phyloP scores from a whole-genome alignment of 2,113 vertebrate species.

The Myiozetetes cayanensis region DNA sequence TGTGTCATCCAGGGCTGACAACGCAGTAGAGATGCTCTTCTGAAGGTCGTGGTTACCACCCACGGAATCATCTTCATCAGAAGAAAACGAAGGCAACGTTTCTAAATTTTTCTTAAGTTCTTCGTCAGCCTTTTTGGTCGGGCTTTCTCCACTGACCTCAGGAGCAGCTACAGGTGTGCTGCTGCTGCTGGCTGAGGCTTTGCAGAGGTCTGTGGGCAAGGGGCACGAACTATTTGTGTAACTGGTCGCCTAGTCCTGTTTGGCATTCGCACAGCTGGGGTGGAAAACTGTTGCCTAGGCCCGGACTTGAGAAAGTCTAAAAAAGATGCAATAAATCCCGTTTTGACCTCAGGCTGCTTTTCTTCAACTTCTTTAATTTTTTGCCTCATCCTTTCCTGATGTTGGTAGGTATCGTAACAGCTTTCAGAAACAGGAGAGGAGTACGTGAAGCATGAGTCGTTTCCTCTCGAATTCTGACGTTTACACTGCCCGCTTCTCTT shows the following conservation, averaged over 20 bases:
- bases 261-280: slow-evolving; percentile 85
- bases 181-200: slow-evolving; percentile 71
- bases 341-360: slow-evolving; percentile 97
- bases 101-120: slow-evolving; percentile 91
- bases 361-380: slow-evolving; percentile 98
- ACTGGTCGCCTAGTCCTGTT: slow-evolving; percentile 86
- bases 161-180: slow-evolving; percentile 57
- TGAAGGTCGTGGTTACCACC: slow-evolving; percentile 88
- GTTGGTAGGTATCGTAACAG: slow-evolving; percentile 87
- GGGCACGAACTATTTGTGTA: slow-evolving; percentile 74
- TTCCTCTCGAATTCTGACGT: slow-evolving; percentile 84
- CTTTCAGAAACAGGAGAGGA: slow-evolving; percentile 76
- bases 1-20: slow-evolving; percentile 85
- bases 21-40: slow-evolving; percentile 87
- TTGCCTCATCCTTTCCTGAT: slow-evolving; percentile 96
- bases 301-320: slow-evolving; percentile 97
- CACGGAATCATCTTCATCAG: slow-evolving; percentile 93
- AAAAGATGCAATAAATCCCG: slow-evolving; percentile 96
- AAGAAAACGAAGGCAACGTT: slow-evolving; percentile 90
- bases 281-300: slow-evolving; percentile 92
- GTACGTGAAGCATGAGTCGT: slow-evolving; percentile 79
- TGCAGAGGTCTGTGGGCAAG: slow-evolving; percentile 73
- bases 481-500: slow-evolving; percentile 85
- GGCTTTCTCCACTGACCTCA: slow-evolving; percentile 70
- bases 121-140: slow-evolving; percentile 83